Percentiles rank a stretch among this genome's conserved stretches.
These are phyloP conservation scores for Heliconius ismenius DNA, from an alignment of 2,888 invertebrate species.

Conservation along the genomic window DNA sequence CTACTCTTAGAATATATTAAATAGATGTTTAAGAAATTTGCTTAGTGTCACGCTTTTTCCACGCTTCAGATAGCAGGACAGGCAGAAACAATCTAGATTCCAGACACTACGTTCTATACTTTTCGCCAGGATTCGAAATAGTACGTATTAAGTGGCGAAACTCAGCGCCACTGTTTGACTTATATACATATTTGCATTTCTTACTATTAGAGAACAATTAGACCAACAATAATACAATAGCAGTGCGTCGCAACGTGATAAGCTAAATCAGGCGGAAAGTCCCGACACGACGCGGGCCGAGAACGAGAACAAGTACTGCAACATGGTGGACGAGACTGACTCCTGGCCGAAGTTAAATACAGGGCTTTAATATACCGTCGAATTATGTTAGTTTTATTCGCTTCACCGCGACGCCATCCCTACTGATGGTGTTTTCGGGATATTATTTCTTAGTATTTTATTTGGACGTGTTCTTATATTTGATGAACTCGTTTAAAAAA, in stretches of 20 bases:
- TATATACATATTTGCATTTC: not conserved
- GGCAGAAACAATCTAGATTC: no score
- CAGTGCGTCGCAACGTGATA: constrained; percentile 19
- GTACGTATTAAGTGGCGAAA: no score
- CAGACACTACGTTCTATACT: no score
- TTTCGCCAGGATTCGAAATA: no score
- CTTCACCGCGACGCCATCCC: not conserved
- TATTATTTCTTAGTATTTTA: not conserved
- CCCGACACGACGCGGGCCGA: constrained; percentile 6
- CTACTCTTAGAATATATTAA: not conserved
- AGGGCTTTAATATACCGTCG: constrained; percentile 8
- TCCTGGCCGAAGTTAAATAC: constrained; percentile 7
- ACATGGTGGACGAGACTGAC: not conserved
- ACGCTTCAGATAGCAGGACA: no score
- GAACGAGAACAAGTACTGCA: constrained; percentile 18
- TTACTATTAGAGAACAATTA: no score
- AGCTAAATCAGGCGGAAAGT: constrained; percentile 18
- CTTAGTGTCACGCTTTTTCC: no score
- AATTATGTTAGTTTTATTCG: not conserved
- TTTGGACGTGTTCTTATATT: not conserved
- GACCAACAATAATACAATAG: not conserved
- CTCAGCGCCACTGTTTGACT: no score
- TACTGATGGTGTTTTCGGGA: not conserved
- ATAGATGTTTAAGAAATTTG: not conserved
- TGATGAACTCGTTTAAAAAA: not conserved